Base-by-base conservation (phyloP, 2,797 vertebrate genomes). In the Mallotus villosus region DNA sequence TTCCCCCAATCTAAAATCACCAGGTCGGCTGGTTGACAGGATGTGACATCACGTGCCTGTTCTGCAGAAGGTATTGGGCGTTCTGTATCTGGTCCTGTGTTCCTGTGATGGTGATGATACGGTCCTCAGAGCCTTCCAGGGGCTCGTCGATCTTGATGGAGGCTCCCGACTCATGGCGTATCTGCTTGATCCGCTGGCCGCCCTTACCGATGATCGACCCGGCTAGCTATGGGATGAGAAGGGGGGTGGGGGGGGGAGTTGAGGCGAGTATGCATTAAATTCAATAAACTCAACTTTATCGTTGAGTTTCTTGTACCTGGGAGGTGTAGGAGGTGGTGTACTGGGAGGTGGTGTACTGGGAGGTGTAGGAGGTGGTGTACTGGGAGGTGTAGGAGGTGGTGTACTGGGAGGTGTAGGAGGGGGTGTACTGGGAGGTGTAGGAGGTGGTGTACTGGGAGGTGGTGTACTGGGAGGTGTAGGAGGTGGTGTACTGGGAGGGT, bases 41-140 rank as follows among this genome's bases (percentile, higher is more conserved):
- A 53, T 53, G 51, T 53, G 16, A 53, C 5, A 67, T 29, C 84
- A 95, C 96, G 93, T 92, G 92, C 97, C 97, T 99, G 95, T 97
- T 98, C 90, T 99, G 97, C 93, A 99, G 93, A 89, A 99, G 95
- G 92, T 96, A 99, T 89, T 99, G 97, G 85, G 97, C 97, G 58
- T 99, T 99, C 90, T 99, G 97, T 92, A 99, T 99, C 95, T 99
- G 97, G 93, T 99, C 97, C 93, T 99, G 97, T 86, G 97, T 99
- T 90, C 97, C 97, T 46, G 94, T 96, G 83, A 99, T 99, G 85
- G 97, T 99, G 90, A 99, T 99, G 89, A 99, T 99, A 63, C 97
- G 92, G 88, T 99, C 97, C 93, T 99, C 97, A 34, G 97, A 98
- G 68, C 97, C 97, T 92, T 99, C 96, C 80, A 99, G 87, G n/a